Base-by-base conservation (phyloP, 2,113 vertebrate species). In the Rousettus leschenaultii region DNA sequence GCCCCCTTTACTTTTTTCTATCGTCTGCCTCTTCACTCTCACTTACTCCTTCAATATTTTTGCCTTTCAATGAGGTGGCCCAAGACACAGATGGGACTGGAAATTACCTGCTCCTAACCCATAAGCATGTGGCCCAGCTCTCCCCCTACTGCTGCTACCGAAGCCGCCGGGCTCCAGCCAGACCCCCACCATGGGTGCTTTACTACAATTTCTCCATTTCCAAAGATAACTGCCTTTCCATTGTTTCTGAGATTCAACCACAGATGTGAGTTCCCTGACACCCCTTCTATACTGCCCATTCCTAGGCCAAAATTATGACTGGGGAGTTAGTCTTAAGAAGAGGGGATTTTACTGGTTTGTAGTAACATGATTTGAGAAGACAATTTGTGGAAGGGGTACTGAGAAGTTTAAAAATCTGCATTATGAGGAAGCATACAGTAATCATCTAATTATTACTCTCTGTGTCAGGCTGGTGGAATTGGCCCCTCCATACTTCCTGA, bases 401-500 rank as follows among this genome's bases (percentile, higher is more conserved):
- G 14, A 80, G 73, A 82, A 59, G 30, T 70, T 89, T 61, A n/a
- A 35, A 21, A 90, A n/a, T 22, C 45, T 80, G 43, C 24, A 21
- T 73, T 38, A 24, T 53, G 66, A 66, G 43, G 43, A 24, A 79
- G 53, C 26, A 70, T 35, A 43, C 53, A 38, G 30, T 85, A 77
- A 55, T 86, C 28, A 94, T 43, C 82, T 93, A 74, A 89, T 14
- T 63, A 16, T 66, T 28, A 55, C 4, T 57, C 26, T 53, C 66
- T 5, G 0, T 95, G 11, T 0, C 96, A 99, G 99, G 99, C 97
- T 99, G 53, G 99, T 99, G 96, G 99, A 99, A 93, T 84, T 99
- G 97, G 98, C 99, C 0, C 99, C 99, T 7, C 99, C 99, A 95
- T 99, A 99, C 97, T 99, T 99, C 98, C 98, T 99, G 94, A 99